Conservation (phyloP, 2,888 invertebrate genomes). For the Oligia strigilis region DNA sequence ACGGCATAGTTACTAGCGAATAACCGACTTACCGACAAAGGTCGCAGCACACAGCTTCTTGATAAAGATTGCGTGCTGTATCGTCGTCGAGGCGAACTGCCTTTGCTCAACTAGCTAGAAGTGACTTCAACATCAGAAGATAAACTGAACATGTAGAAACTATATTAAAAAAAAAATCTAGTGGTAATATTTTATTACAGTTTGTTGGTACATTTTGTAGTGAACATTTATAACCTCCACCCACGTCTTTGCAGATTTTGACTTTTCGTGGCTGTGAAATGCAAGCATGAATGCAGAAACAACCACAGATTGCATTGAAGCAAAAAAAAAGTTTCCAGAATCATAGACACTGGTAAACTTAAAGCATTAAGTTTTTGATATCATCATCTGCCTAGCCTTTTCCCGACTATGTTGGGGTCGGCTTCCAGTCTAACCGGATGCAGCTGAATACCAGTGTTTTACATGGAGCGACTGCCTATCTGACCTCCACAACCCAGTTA, state of each 20-base stretch:
- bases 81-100: constrained; percentile 62
- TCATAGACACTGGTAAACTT: neutral
- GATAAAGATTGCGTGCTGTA: constrained; percentile 74
- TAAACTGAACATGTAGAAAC: constrained; percentile 12
- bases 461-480: too few species aligned
- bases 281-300: constrained; percentile 8
- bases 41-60: constrained; percentile 74
- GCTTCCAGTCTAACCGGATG: too few species aligned
- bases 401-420: too few species aligned
- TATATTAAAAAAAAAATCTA: neutral
- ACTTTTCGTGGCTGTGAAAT: neutral
- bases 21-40: constrained; percentile 77
- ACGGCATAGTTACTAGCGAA: constrained; percentile 76
- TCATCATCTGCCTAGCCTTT: too few species aligned
- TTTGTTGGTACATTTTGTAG: neutral
- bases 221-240: neutral
- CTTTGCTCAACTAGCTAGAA: constrained; percentile 40
- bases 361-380: neutral
- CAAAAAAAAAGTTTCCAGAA: constrained; percentile 12
- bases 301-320: neutral
- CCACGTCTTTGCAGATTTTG: neutral
- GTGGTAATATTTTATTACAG: neutral
- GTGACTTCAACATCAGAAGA: constrained; percentile 33
- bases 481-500: too few species aligned
- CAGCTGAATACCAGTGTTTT: too few species aligned